Evolutionary conservation across 2,888 invertebrate species (phyloP), one percentile per base, ranked within the genome.

Genomic region (Watsonalla binaria): DNA sequence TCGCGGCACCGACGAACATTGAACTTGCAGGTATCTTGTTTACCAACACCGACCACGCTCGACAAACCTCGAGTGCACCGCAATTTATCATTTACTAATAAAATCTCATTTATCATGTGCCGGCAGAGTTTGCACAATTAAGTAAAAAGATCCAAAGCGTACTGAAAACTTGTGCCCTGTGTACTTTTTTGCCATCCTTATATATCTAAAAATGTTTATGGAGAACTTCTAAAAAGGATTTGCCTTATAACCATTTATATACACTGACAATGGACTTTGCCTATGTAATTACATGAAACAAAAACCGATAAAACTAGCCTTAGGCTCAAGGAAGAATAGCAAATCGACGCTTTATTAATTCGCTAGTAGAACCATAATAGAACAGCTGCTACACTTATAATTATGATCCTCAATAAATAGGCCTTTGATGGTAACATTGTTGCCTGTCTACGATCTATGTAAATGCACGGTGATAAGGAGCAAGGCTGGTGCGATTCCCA

Each of bases 21-120:
- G 86, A 86, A 82, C 84, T 74, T 58, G 59, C 70, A 66, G 65
- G 72, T 66, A 75, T 67, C 72, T 70, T 81, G 77, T 81, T 82
- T 82, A 77, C 68, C 61, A 74, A 74, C 68, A 74, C 39, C 37
- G 14, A 15, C 37, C 9, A 49, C 14, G 9, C 11, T 42, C 11
- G 11, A 8, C 5, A 42, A 42, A 42, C 1, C 6, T 37, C 37
- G 4, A 7, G 37, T 37, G 6, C 8, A 37, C 37, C 37, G 37
- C 37, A 37, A 11, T 11, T 11, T 11, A 11, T 11, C 42, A 42
- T 11, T 11, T 11, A 11, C 11, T 11, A 42, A 42, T 42, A 42
- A 11, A 42, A 42, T 5, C 37, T 5, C 11, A 11, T 24, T 24
- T 24, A 24, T 24, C n/a, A 4, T 24, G 24, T 24, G 24, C 24